Conservation (phyloP, 2,113 vertebrate species). For the Crocuta crocuta region DNA sequence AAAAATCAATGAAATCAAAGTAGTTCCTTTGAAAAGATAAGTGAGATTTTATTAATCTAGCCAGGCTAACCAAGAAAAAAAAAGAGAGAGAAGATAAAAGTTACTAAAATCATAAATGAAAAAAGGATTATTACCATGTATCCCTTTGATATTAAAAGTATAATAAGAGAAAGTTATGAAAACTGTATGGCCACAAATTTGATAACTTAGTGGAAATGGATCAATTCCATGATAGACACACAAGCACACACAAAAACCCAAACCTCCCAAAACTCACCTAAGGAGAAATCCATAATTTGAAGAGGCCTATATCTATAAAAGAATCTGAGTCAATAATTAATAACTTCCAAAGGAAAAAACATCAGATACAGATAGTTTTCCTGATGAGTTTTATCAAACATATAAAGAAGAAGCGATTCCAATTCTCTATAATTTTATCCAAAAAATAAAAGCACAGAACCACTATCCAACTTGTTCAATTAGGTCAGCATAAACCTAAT, state of each 20-base stretch:
- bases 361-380: background rate
- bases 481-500: background rate
- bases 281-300: background rate
- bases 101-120: background rate
- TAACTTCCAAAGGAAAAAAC: background rate
- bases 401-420: background rate
- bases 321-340: background rate
- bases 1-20: background rate
- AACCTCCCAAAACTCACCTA: background rate
- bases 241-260: background rate
- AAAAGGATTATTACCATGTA: background rate
- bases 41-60: background rate
- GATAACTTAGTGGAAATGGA: background rate
- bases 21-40: background rate
- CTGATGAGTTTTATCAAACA: background rate
- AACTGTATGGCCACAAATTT: background rate
- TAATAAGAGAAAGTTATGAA: background rate
- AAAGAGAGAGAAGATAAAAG: background rate
- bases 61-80: background rate
- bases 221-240: background rate
- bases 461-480: background rate
- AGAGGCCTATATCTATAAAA: background rate
- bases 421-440: background rate
- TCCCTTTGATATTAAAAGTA: background rate
- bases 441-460: background rate